A percentile compares a stretch with the other conserved stretches of the same genome.
phyloP scores from a whole-genome alignment of 2,888 invertebrate genomes.

The Aphodius granarius region DNA sequence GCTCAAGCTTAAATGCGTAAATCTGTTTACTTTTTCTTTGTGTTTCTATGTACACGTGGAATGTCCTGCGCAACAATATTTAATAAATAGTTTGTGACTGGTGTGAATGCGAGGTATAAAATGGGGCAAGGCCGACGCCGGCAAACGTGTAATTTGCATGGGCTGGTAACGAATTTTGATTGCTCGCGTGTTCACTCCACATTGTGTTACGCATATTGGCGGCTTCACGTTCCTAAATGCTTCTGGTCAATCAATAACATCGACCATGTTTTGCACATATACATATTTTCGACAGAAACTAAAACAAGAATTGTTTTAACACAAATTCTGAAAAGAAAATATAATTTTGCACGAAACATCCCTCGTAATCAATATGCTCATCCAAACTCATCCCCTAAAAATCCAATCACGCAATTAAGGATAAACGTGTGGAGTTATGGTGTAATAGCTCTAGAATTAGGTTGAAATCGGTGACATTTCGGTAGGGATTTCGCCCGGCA shows the following conservation, averaged over 20 bases:
- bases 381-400: not conserved
- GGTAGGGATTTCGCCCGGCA: not conserved
- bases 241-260: not conserved
- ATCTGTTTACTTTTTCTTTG: too few relatives aligned
- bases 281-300: not conserved
- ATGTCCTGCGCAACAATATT: not conserved
- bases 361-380: not conserved
- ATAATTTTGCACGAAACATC: not conserved
- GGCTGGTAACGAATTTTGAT: not conserved
- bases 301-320: not conserved
- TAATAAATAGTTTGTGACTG: not conserved
- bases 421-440: not conserved
- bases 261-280: not conserved
- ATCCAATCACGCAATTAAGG: not conserved
- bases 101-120: not conserved
- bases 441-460: not conserved
- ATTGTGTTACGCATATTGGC: not conserved
- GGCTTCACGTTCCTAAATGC: not conserved
- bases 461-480: not conserved
- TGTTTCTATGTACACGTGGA: not conserved
- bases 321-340: not conserved
- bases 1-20: too few relatives aligned
- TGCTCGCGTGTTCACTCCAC: not conserved
- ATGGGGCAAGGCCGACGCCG: not conserved
- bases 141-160: not conserved